phyloP scores from a whole-genome alignment of 1,140 invertebrate species.

The Diorhabda sublineata region DNA sequence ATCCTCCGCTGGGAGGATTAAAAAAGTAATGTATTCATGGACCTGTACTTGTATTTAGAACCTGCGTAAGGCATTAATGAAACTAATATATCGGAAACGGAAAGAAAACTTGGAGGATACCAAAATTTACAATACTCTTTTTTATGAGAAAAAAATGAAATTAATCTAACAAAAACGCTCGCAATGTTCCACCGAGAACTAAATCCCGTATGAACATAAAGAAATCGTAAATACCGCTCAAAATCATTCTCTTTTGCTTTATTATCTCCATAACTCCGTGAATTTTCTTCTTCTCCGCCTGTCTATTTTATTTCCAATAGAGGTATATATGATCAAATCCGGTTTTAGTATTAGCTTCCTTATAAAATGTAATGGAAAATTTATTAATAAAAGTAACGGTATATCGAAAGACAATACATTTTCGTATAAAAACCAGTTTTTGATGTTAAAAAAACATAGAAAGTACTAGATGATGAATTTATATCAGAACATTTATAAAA shows the following conservation, averaged over 20 bases:
- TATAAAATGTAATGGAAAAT: neutral
- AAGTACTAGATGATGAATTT: no score
- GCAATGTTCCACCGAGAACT: neutral
- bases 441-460: no score
- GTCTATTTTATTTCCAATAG: neutral
- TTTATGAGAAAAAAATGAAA: neutral
- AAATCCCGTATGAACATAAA: neutral
- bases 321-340: neutral
- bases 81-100: no score
- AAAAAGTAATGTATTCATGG: no score
- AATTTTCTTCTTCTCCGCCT: neutral
- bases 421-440: no score
- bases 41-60: no score
- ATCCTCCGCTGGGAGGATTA: no score
- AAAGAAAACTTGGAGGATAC: no score
- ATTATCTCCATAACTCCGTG: conserved; percentile 2
- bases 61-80: no score
- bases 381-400: neutral
- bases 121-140: no score
- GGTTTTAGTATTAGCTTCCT: neutral
- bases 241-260: conserved; percentile 1
- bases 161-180: neutral
- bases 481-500: no score
- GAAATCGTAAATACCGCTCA: conserved; percentile 1
- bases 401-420: neutral